These are phyloP conservation scores for Synanthedon formicaeformis DNA, from an alignment of 2,888 invertebrate genomes.

Conservation along the genomic window DNA sequence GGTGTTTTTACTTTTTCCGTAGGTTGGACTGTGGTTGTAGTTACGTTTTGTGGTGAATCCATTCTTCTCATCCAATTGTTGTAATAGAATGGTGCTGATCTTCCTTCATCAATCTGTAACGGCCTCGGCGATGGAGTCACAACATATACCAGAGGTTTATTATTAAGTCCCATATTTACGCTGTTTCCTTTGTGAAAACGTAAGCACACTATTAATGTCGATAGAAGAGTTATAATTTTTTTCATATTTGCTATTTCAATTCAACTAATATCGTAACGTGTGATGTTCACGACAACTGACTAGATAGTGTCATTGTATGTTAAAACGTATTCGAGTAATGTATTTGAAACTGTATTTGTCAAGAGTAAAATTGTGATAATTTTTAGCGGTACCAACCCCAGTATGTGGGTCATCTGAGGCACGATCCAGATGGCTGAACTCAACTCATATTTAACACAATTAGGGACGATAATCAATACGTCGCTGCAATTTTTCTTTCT, in stretches of 20 bases:
- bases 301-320: conserved; percentile 31
- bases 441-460: conserved; percentile 54
- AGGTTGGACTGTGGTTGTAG: conserved; percentile 24
- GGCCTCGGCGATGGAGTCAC: conserved; percentile 49
- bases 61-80: conserved; percentile 57
- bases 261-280: conserved; percentile 14
- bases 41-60: conserved; percentile 31
- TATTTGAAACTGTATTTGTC: conserved; percentile 13
- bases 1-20: conserved; percentile 37
- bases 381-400: conserved; percentile 57
- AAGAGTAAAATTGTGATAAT: conserved; percentile 56
- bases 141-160: conserved; percentile 53
- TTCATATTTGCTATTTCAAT: conserved; percentile 29
- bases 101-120: conserved; percentile 27
- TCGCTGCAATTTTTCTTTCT: conserved; percentile 23
- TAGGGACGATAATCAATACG: conserved; percentile 44
- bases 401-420: conserved; percentile 50
- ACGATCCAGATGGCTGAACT: conserved; percentile 45
- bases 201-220: conserved; percentile 17
- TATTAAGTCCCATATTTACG: conserved; percentile 17
- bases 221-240: conserved; percentile 19
- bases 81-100: conserved; percentile 54
- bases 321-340: conserved; percentile 29
- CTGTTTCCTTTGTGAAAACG: conserved; percentile 13
- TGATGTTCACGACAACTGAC: conserved; percentile 33